Evolutionary conservation across 2,888 invertebrate genomes (phyloP).

Genomic region (Hyles lineata): DNA sequence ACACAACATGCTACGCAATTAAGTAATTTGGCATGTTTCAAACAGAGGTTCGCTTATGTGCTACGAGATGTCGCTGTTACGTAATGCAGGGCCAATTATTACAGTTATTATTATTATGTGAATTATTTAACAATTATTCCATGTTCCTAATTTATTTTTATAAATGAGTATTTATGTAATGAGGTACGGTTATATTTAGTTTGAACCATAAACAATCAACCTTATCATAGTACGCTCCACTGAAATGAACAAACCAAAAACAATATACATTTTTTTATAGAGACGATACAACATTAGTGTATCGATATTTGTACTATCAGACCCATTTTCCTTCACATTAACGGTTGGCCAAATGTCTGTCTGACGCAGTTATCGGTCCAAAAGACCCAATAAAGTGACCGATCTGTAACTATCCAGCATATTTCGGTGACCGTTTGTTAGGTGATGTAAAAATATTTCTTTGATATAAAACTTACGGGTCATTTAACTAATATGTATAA

Average conservation of each 20-base stretch:
- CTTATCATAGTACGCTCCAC: too few relatives aligned
- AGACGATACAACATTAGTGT: not conserved
- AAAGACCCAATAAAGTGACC: not conserved
- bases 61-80: not conserved
- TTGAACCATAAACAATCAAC: too few relatives aligned
- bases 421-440: not conserved
- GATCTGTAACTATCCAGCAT: not conserved
- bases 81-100: not conserved
- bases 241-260: not conserved
- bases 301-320: slow-evolving; percentile 1
- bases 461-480: not conserved
- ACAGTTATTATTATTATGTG: too few relatives aligned
- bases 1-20: not conserved
- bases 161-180: too few relatives aligned
- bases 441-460: not conserved
- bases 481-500: not conserved
- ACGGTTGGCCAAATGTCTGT: not conserved
- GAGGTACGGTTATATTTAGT: too few relatives aligned
- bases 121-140: too few relatives aligned
- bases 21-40: not conserved
- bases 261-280: not conserved
- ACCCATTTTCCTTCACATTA: slow-evolving; percentile 12
- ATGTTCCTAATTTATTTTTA: too few relatives aligned
- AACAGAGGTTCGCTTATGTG: not conserved
- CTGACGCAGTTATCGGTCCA: not conserved